These are phyloP conservation scores for Lagodon rhomboides DNA, from an alignment of 2,797 vertebrate genomes.

Conservation along the genomic window DNA sequence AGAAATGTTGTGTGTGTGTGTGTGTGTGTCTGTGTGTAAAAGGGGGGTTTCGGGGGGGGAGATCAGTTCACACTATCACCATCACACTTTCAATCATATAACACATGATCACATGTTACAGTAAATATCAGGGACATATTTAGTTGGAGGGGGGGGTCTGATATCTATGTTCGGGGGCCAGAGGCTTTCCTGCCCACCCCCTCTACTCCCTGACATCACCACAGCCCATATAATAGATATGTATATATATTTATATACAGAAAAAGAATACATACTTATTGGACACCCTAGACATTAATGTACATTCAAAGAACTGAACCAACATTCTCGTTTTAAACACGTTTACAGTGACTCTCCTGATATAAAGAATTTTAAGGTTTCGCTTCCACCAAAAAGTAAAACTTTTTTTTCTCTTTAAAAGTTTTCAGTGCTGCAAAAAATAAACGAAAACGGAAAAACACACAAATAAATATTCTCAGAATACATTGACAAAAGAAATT, in stretches of 20 bases:
- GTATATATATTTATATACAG: conserved; percentile 87
- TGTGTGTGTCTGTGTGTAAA: conserved; percentile 21
- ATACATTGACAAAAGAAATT: conserved; percentile 78
- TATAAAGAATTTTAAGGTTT: conserved; percentile 80
- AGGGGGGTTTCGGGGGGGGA: conserved; percentile 25
- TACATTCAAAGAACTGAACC: conserved; percentile 87
- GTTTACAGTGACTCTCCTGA: conserved; percentile 83
- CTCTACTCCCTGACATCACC: conserved; percentile 85
- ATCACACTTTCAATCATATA: conserved; percentile 84
- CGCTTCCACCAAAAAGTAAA: conserved; percentile 78
- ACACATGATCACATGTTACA: conserved; percentile 86
- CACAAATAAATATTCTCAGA: conserved; percentile 82
- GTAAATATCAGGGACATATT: conserved; percentile 83
- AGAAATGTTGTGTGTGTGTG: conserved; percentile 40
- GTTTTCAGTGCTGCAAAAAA: conserved; percentile 76
- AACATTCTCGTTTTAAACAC: conserved; percentile 85
- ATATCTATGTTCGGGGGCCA: conserved; percentile 78
- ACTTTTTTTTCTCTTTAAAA: conserved; percentile 73
- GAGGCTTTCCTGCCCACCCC: conserved; percentile 75
- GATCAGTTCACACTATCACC: conserved; percentile 82
- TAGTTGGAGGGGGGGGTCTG: conserved; percentile 66
- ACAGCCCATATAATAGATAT: conserved; percentile 87
- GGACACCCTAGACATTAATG: conserved; percentile 85
- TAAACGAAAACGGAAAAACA: conserved; percentile 27
- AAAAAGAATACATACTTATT: conserved; percentile 83